Base-by-base conservation (phyloP, 2,888 invertebrate genomes). In the Apodemia zela region DNA sequence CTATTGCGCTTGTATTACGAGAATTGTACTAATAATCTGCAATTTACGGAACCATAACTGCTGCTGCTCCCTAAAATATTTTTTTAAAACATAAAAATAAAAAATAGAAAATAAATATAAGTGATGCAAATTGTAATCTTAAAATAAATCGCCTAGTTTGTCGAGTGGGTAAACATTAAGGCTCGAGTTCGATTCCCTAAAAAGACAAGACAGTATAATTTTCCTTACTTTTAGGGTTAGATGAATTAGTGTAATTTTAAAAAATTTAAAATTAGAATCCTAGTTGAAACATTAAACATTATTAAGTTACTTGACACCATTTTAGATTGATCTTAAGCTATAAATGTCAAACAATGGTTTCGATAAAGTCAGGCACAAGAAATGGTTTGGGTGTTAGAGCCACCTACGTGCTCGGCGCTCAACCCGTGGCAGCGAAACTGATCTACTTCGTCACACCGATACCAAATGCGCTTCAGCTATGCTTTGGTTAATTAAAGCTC, bases 401-500 rank as follows among this genome's bases (percentile, higher is more conserved):
- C 83, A 85, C 87, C 89, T 88, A 89, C 89, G 89, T 88, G 87
- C 73, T 69, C 71, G 72, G 72, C 72, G 72, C 72, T 68, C 70
- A 71, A 78, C 74, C 77, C 72, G 76, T 80, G 78, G 82, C 80
- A 78, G 82, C 81, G 86, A 79, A 85, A 85, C 89, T 79, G 82
- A 91, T 90, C 78, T 54, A 83, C 75, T 89, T 75, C 81, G 89
- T 87, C 88, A 88, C 85, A 84, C 82, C 75, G 80, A 80, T 72
- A 84, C 84, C 70, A 86, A 87, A 87, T 79, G 84, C 85, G 83
- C 81, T 78, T 79, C 75, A 75, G 73, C 80, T 78, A 78, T 81
- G 87, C 83, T 81, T 72, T 80, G 85, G 80, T 87, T 89, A 89
- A 89, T 90, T 89, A 89, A 89, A 88, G 86, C 79, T 76, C 84